Percentiles rank a stretch among this genome's conserved stretches.
These are phyloP conservation scores for Leuciscus idus DNA, from an alignment of 2,113 vertebrate species.

Conservation along the genomic window DNA sequence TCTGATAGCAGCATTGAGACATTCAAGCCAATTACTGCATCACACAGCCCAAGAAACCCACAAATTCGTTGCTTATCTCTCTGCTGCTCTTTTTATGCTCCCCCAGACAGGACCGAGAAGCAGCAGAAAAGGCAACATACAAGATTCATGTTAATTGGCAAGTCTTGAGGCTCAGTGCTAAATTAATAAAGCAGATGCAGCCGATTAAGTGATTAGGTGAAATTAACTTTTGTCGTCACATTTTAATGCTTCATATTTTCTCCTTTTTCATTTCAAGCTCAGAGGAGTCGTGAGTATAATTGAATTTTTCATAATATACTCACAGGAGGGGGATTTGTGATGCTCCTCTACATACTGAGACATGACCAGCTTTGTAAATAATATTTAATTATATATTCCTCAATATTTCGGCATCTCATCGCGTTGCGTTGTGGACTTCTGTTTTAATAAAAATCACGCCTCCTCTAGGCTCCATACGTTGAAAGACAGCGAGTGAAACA, in stretches of 20 bases:
- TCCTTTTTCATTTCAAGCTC: conserved; percentile 44
- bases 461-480: conserved; percentile 7
- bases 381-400: conserved; percentile 32
- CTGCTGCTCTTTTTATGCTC: not conserved
- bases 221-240: conserved; percentile 18
- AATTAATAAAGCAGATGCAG: conserved; percentile 23
- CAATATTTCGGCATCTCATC: conserved; percentile 19
- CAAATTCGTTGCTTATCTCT: not conserved
- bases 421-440: not conserved
- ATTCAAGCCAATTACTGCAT: conserved; percentile 19
- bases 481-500: conserved; percentile 31
- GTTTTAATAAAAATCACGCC: conserved; percentile 25
- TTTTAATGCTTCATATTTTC: conserved; percentile 26
- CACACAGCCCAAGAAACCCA: conserved; percentile 14
- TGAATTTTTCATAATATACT: not conserved
- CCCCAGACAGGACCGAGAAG: not conserved
- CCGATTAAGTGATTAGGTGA: conserved; percentile 35
- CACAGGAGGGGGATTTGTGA: conserved; percentile 14
- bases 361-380: conserved; percentile 15
- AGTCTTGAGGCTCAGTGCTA: conserved; percentile 8
- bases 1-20: conserved; percentile 18
- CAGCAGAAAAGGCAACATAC: not conserved
- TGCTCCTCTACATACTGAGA: conserved; percentile 1
- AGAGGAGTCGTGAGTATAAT: not conserved
- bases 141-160: conserved; percentile 17